These are phyloP conservation scores for Tolypeutes matacus DNA, from an alignment of 2,797 vertebrate genomes.

Conservation along the genomic window DNA sequence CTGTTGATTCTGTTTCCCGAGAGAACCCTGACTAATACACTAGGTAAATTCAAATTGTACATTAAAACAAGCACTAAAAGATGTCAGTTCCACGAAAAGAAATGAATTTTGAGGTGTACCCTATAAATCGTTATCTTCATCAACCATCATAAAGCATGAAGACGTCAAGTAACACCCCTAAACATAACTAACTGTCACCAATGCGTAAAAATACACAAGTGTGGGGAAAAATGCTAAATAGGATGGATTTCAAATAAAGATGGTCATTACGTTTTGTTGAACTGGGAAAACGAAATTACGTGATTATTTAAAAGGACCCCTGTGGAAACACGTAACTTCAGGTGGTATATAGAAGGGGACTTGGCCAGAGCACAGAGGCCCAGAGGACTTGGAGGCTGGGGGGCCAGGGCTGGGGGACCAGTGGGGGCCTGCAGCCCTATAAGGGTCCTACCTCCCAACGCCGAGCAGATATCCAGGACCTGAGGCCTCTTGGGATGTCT, in stretches of 20 bases:
- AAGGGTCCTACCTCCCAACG: fast-evolving
- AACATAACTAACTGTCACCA: not conserved
- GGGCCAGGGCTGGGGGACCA: not conserved
- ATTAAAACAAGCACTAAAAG: fast-evolving
- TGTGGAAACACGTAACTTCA: fast-evolving
- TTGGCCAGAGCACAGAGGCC: fast-evolving
- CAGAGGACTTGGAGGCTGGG: too few relatives aligned
- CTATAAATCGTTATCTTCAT: fast-evolving
- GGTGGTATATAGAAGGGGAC: not conserved
- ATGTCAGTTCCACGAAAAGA: fast-evolving
- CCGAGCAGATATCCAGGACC: not conserved
- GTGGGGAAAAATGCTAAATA: fast-evolving
- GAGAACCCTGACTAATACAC: too few relatives aligned
- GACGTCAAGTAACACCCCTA: not conserved
- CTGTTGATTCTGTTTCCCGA: too few relatives aligned
- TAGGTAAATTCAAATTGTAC: not conserved
- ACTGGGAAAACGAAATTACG: not conserved
- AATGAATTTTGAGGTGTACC: fast-evolving
- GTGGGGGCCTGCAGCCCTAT: too few relatives aligned
- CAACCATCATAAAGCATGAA: fast-evolving
- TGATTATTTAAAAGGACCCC: not conserved
- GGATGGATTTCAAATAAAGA: fast-evolving
- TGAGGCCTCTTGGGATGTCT: fast-evolving
- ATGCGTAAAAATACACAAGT: not conserved
- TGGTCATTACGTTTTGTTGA: fast-evolving